These are phyloP conservation scores for Ictidomys tridecemlineatus DNA, from an alignment of 2,113 vertebrate species.

Conservation along the genomic window DNA sequence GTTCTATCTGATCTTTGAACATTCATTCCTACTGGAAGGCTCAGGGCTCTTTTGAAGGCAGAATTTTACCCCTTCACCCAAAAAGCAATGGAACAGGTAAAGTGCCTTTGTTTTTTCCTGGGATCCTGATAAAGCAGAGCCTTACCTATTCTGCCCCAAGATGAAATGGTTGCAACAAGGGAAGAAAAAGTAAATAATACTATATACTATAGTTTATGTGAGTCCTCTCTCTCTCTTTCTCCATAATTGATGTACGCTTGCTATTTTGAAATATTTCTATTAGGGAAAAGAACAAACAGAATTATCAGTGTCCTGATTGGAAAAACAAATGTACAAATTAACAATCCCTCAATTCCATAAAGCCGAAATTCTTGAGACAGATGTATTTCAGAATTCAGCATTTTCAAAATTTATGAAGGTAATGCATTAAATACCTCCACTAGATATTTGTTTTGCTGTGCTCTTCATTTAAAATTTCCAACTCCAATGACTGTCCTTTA, in stretches of 20 bases:
- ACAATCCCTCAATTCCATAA: neutral
- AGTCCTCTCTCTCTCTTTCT: neutral
- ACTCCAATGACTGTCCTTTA: neutral
- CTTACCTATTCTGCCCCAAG: neutral
- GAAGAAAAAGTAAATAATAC: slow-evolving; percentile 19
- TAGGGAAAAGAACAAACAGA: neutral
- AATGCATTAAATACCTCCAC: neutral
- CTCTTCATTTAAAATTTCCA: slow-evolving; percentile 54
- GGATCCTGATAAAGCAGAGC: neutral
- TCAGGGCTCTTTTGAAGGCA: neutral
- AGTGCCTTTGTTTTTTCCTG: neutral
- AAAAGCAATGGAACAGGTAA: neutral
- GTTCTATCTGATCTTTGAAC: neutral
- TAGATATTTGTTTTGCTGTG: slow-evolving; percentile 5
- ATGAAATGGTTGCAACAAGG: slow-evolving; percentile 19
- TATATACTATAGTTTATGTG: neutral
- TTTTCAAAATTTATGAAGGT: slow-evolving; percentile 1
- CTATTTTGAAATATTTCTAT: slow-evolving; percentile 38
- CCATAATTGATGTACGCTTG: neutral
- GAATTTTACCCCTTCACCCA: neutral
- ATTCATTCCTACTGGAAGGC: neutral
- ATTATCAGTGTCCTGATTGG: slow-evolving; percentile 11
- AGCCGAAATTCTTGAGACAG: neutral
- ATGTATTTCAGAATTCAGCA: slow-evolving; percentile 29
- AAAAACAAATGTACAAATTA: slow-evolving; percentile 26